Conservation (phyloP, 2,888 invertebrate species). For the Dasypogon diadema region DNA sequence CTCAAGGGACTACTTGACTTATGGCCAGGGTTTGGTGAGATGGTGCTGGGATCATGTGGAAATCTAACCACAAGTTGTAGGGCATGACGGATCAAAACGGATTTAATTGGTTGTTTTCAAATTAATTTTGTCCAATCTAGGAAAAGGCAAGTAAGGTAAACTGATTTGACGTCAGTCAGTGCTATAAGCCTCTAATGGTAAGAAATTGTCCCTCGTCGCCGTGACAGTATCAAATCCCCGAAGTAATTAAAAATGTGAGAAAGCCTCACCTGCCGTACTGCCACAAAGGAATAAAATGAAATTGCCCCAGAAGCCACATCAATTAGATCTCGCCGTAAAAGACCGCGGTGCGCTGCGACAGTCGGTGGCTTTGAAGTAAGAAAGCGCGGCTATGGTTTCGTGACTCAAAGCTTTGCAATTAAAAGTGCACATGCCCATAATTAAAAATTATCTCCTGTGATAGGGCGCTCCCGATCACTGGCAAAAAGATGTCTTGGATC, state of each 20-base stretch:
- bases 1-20: slow-evolving; percentile 37
- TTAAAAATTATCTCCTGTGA: slow-evolving; percentile 34
- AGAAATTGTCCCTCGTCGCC: background rate
- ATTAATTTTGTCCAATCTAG: background rate
- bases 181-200: background rate
- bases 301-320: slow-evolving; percentile 20
- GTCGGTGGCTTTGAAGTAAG: slow-evolving; percentile 24
- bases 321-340: slow-evolving; percentile 28
- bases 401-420: slow-evolving; percentile 22
- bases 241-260: slow-evolving; percentile 51
- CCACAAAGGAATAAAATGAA: background rate
- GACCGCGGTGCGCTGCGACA: background rate
- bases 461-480: slow-evolving; percentile 4
- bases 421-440: slow-evolving; percentile 44
- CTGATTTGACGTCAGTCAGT: background rate
- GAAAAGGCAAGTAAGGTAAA: background rate
- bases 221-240: slow-evolving; percentile 48
- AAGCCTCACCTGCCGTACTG: slow-evolving; percentile 36
- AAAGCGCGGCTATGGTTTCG: slow-evolving; percentile 31
- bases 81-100: no score
- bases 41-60: no score
- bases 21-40: no score
- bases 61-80: background rate
- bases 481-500: slow-evolving; percentile 42
- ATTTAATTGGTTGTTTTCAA: background rate